Evolutionary conservation across 2,797 vertebrate species (phyloP), one percentile per base, ranked within the genome.

Genomic region (Selene dorsalis): DNA sequence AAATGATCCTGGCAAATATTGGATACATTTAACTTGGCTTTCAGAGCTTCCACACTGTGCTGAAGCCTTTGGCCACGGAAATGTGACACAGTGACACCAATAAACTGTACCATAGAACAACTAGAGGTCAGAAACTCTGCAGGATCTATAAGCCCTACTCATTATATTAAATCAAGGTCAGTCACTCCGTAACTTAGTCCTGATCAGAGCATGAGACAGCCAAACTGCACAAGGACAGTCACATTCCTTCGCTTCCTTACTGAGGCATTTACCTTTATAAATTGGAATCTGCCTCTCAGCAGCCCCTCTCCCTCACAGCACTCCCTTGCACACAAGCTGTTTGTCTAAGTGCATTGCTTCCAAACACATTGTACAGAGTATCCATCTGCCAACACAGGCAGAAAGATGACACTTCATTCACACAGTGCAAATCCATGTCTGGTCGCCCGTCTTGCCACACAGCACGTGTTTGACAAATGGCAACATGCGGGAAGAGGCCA

Each of bases 381-480:
- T 86, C 88, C 82, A 83, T 87, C 57, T 28, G 66, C 79, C 87
- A 89, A 83, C 93, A 90, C 43, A 80, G 73, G 85, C 89, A 91
- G 89, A 89, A 73, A 82, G 82, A 84, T 87, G 85, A 91, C 84
- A 92, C 87, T 81, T 86, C 78, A 73, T 63, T 87, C 92, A 92
- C 93, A 88, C 71, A 65, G 80, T 69, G 83, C 72, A 86, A 77
- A 84, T 87, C 78, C 76, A 58, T 79, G 84, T 85, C 79, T 90
- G 86, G 61, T 84, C 14, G 43, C 73, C 65, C 59, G 26, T 87
- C 88, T 80, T 80, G 74, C 81, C 72, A 78, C 86, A 53, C 77
- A 80, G 76, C 78, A 86, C 24, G 82, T 16, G 10, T 83, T 83
- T 88, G 82, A 85, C 88, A 83, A 82, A 85, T 77, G 79, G 80